Evolutionary conservation across 2,113 vertebrate genomes (phyloP), one percentile per base, ranked within the genome.

Genomic region (Colius striatus): DNA sequence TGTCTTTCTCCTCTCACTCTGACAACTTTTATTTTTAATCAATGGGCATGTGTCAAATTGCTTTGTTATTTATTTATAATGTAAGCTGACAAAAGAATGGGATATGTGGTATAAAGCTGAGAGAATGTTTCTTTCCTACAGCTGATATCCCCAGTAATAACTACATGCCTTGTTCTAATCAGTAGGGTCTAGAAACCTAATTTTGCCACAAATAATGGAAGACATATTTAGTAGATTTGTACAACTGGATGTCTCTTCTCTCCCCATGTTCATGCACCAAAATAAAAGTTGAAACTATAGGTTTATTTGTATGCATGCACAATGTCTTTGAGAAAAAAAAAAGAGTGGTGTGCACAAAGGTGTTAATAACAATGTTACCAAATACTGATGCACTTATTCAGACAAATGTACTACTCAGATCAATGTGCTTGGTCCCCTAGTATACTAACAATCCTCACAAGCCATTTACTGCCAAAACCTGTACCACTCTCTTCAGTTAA

Each of bases 1-100:
- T 97, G 96, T 97, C 97, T 98, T 97, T 97, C 96, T 97, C 94
- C 92, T 97, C 95, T 97, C 96, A 97, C 97, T 98, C 96, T 97
- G 97, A 98, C 97, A 98, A 98, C 97, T 98, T 98, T 98, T 98
- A 98, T 97, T 98, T 98, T 98, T 98, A 98, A 98, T 98, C 97
- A 94, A 97, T 98, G 97, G 97, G 98, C 95, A 97, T 98, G 97
- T 98, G 97, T 98, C 97, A 98, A 98, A 98, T 98, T 98, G 97
- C 96, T 97, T 98, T 98, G 97, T 98, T 98, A 98, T 97, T 98
- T 98, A 98, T 98, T 98, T 98, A 98, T 98, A 98, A 98, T 90
- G 95, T 88, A 97, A 98, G 97, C 97, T 96, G 97, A 98, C 97
- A 98, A 96, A 97, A 94, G 96, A 97, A 97, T 90, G 92, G 96